Percentiles rank a stretch among this genome's conserved stretches.
Conservation (phyloP, 2,113 vertebrate genomes). For the Syrmaticus mikado region DNA sequence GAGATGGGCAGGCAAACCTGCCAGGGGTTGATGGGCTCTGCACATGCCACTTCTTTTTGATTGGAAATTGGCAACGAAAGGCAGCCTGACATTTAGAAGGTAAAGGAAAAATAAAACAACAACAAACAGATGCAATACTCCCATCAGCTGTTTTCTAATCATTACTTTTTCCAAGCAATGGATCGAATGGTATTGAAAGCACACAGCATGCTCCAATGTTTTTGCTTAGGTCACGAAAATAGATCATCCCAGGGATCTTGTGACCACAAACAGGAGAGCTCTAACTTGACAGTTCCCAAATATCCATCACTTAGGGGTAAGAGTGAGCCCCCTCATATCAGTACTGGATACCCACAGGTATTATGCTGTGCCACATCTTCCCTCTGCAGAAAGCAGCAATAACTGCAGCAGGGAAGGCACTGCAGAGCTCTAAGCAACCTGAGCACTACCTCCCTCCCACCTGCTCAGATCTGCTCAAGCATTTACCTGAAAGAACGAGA, state of each 20-base stretch:
- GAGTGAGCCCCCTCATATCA: background rate
- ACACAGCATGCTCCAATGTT: background rate
- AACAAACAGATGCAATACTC: background rate
- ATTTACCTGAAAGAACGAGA: background rate
- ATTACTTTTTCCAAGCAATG: background rate
- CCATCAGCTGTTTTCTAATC: background rate
- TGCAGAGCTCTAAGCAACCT: background rate
- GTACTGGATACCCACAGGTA: background rate
- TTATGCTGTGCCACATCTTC: background rate
- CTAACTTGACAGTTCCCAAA: background rate
- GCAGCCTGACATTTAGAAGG: background rate
- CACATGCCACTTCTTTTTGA: accelerated
- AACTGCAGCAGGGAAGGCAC: background rate
- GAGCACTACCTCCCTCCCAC: background rate
- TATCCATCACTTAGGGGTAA: background rate
- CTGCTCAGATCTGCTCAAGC: background rate
- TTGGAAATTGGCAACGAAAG: background rate
- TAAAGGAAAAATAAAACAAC: background rate
- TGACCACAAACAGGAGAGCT: background rate
- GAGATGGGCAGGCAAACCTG: background rate
- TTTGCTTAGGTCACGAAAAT: background rate
- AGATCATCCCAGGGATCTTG: background rate
- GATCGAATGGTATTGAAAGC: background rate
- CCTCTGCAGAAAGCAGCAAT: background rate
- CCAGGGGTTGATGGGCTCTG: background rate